These are phyloP conservation scores for Rhabdophis nuchalis DNA, from an alignment of 2,797 vertebrate species.

Conservation along the genomic window DNA sequence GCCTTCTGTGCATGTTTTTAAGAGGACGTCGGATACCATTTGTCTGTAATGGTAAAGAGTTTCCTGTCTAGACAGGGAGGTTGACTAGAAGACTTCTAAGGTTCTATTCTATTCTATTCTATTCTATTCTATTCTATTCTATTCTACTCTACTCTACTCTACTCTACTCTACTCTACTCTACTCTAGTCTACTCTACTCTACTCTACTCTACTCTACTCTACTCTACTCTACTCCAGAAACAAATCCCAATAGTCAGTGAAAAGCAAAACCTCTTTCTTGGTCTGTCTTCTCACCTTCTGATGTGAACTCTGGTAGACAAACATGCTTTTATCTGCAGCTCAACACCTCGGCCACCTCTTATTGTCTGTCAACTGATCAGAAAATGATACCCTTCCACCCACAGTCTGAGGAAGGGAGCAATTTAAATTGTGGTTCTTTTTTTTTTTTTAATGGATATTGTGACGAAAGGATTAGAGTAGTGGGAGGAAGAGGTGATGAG, in stretches of 20 bases:
- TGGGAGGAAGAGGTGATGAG: background rate
- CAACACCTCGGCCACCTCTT: background rate
- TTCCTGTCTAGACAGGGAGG: too few relatives aligned
- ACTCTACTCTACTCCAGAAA: too few relatives aligned
- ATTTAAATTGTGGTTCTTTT: background rate
- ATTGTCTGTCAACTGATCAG: background rate
- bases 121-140: too few relatives aligned
- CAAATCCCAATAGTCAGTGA: background rate
- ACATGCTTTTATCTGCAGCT: background rate
- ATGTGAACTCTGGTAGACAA: background rate
- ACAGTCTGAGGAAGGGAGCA: background rate
- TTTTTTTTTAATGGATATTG: background rate
- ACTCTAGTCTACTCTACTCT: too few relatives aligned
- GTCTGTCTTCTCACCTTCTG: background rate
- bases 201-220: too few relatives aligned
- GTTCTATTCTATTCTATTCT: too few relatives aligned
- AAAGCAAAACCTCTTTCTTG: background rate
- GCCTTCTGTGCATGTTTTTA: too few relatives aligned
- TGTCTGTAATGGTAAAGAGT: too few relatives aligned
- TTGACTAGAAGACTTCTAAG: too few relatives aligned
- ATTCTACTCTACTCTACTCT: too few relatives aligned
- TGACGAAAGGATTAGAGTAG: background rate
- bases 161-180: too few relatives aligned
- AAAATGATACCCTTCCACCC: background rate
- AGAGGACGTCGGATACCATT: too few relatives aligned